Percentiles rank a stretch among this genome's conserved stretches.
Conservation (phyloP, 2,888 invertebrate species). For the Hesperia comma region DNA sequence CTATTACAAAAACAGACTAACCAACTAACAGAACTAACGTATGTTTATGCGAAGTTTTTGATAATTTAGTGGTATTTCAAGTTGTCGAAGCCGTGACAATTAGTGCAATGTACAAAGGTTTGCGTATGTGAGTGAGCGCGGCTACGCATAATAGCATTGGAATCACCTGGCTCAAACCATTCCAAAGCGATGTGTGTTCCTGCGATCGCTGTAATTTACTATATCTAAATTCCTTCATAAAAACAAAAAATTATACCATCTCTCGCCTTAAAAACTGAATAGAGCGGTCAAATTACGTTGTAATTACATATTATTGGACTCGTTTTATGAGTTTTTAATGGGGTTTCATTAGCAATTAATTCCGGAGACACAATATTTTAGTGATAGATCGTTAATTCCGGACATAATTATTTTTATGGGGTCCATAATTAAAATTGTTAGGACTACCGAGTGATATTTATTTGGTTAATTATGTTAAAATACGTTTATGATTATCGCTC, state of each 20-base stretch:
- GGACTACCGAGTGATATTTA: conserved; percentile 27
- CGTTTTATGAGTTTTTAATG: conserved; percentile 49
- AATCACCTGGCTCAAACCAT: too few species aligned
- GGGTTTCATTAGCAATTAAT: conserved; percentile 47
- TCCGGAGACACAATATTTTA: conserved; percentile 48
- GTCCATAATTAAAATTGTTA: conserved; percentile 39
- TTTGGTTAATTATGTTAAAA: conserved; percentile 29
- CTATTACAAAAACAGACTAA: too few species aligned
- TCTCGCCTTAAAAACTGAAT: conserved; percentile 32
- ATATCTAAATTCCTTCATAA: conserved; percentile 24
- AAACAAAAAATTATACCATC: conserved; percentile 33
- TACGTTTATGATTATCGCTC: conserved; percentile 14
- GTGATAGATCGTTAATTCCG: conserved; percentile 49
- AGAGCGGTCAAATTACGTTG: conserved; percentile 41
- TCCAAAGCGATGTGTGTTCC: conserved; percentile 4
- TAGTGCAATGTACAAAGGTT: too few species aligned
- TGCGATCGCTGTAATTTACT: conserved; percentile 39
- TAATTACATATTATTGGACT: conserved; percentile 37
- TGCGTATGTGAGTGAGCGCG: too few species aligned
- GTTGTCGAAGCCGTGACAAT: too few species aligned
- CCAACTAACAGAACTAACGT: too few species aligned
- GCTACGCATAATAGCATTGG: too few species aligned
- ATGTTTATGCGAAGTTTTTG: too few species aligned
- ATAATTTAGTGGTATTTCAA: too few species aligned
- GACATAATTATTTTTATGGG: conserved; percentile 39